Evolutionary conservation across 2,797 vertebrate species (phyloP), one percentile per base, ranked within the genome.

Genomic region (Lepilemur ruficaudatus): DNA sequence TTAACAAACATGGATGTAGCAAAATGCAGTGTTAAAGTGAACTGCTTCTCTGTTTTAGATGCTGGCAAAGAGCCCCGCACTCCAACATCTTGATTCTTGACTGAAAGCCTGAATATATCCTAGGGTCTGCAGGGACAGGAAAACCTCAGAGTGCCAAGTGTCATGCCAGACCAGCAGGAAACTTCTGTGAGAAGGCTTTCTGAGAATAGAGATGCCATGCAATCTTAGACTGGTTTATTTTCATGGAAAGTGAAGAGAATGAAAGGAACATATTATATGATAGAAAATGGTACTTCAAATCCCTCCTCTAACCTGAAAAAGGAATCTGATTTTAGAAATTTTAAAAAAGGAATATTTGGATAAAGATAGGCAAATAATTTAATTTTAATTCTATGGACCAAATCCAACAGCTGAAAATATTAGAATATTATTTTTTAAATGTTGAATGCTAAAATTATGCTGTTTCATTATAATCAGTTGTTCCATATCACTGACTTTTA

Each of bases 51-150:
- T 93, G 93, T 94, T 95, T 85, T 90, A 63, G 94, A 91, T 61
- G 41, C 95, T 96, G 95, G 91, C 97, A 93, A 91, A 84, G 55
- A 72, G 93, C 88, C 91, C 87, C 72, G 80, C 78, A 80, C 97
- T 93, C 61, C 78, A 95, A 50, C 88, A 86, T 92, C 87, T 89
- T 52, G 81, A 93, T 88, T 95, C 92, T 96, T 97, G 97, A 96
- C 95, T 63, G 30, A 92, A 30, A 95, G 96, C 46, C 61, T 91
- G 57, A 81, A 2, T 81, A 0, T 92, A 70, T 92, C 85, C 15
- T 11, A 76, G 69, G 83, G 96, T 97, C 97, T 96, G 86, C 32
- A 80, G 73, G 81, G 70, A 90, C 94, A 88, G 84, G 92, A 73
- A 97, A 96, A 80, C 93, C 61, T 81, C 82, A 76, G 79, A 85